Evolutionary conservation across 2,113 vertebrate genomes (phyloP).

Genomic region (Phalacrocorax aristotelis): DNA sequence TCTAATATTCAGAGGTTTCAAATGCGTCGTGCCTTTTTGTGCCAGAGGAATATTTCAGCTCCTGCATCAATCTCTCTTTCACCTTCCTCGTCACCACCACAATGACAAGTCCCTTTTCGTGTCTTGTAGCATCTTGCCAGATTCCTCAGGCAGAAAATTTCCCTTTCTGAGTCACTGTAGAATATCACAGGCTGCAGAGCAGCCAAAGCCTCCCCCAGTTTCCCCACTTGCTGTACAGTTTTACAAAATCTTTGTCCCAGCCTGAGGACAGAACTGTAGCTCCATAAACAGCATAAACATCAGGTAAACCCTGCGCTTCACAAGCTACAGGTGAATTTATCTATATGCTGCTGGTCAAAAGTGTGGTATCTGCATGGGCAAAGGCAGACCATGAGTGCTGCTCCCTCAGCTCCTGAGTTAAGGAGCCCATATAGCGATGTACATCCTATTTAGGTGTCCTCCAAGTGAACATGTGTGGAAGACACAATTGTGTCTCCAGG

Average conservation of each 20-base stretch:
- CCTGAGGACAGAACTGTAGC: neutral
- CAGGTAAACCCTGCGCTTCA: neutral
- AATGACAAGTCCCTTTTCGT: neutral
- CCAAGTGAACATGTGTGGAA: neutral
- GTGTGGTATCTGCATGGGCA: neutral
- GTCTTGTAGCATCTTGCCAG: conserved; percentile 15
- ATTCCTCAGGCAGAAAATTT: conserved; percentile 7
- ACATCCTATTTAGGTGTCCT: neutral
- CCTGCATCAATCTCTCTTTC: conserved; percentile 7
- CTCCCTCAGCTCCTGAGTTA: neutral
- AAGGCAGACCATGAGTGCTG: neutral
- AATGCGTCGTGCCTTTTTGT: neutral
- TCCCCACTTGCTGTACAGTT: neutral
- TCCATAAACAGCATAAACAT: neutral
- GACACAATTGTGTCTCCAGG: rapidly evolving
- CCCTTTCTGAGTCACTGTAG: conserved; percentile 41
- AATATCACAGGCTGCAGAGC: neutral
- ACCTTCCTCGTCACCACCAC: neutral
- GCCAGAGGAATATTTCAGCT: neutral
- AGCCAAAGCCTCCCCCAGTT: neutral
- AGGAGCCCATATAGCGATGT: neutral
- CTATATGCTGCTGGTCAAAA: neutral
- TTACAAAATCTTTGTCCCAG: neutral
- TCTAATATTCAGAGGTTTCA: neutral
- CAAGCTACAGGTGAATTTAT: neutral